Evolutionary conservation across 2,888 invertebrate species (phyloP).

Genomic region (Euplexia lucipara): DNA sequence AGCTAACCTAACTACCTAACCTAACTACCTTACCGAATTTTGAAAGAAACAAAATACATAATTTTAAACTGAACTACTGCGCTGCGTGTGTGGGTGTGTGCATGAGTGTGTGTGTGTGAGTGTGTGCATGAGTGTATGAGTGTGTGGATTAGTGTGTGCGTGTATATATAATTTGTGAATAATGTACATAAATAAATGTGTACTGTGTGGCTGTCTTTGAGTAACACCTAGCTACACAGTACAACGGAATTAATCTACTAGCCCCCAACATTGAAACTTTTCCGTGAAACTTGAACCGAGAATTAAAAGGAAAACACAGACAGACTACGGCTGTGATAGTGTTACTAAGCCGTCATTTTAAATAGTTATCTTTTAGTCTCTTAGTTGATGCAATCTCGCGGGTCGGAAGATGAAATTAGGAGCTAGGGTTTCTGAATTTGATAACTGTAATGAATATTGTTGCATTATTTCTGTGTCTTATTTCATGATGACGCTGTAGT

Average conservation of each 20-base stretch:
- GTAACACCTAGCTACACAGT: no score
- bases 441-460: constrained; percentile 11
- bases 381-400: constrained; percentile 28
- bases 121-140: no score
- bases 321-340: neutral
- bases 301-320: neutral
- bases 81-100: no score
- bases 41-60: no score
- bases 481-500: neutral
- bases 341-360: constrained; percentile 9
- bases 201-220: no score
- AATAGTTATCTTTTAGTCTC: constrained; percentile 15
- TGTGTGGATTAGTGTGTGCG: no score
- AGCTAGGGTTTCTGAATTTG: neutral
- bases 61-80: no score
- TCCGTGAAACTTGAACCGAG: neutral
- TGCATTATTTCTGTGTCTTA: neutral
- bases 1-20: no score
- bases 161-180: no score
- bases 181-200: no score
- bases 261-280: neutral
- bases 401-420: constrained; percentile 5
- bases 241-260: neutral
- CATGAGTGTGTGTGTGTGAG: no score
- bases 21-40: no score